Evolutionary conservation across 2,797 vertebrate species (phyloP), one percentile per base, ranked within the genome.

Genomic region (Lutjanus argentimaculatus): DNA sequence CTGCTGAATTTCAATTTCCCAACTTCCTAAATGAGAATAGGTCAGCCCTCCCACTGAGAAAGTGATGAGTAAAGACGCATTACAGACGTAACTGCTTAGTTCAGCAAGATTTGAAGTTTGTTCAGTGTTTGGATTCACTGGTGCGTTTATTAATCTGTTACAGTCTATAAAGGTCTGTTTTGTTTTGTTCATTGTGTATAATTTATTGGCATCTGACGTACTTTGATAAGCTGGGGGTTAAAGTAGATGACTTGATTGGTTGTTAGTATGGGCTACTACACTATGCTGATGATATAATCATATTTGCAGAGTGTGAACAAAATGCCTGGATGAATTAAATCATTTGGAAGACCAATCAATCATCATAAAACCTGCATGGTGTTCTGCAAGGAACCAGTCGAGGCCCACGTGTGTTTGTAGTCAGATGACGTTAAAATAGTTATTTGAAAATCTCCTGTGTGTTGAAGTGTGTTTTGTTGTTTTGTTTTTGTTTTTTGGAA

Each of bases 1-100:
- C 76, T 64, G 25, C 49, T 16, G 19, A 22, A 10, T 65, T 77
- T 76, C 0, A 80, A 70, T 73, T 86, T 87, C 61, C 73, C 2
- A 0, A 55, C 48, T 63, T 58, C 71, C 45, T 22, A n/a, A 40
- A 16, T 42, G 0, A 5, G 40, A 87, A 67, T 7, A 66, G 42
- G 2, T 9, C 36, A n/a, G 6, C 2, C 53, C 2, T 17, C 16
- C 17, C 10, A 8, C 1, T 51, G 16, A 67, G 8, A 58, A 19
- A 46, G 3, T 46, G 59, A 56, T 76, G 21, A n/a, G n/a, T n/a
- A n/a, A 73, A 73, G 17, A 43, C 2, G 2, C 16, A 0, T 13
- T 40, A 9, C 0, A 66, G 66, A 75, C 14, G 9, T 25, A 15
- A 40, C n/a, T 46, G 65, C 65, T 82, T 0, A 19, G 7, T 13